Evolutionary conservation across 2,113 vertebrate species (phyloP).

Genomic region (Neolamprologus fasciatus): DNA sequence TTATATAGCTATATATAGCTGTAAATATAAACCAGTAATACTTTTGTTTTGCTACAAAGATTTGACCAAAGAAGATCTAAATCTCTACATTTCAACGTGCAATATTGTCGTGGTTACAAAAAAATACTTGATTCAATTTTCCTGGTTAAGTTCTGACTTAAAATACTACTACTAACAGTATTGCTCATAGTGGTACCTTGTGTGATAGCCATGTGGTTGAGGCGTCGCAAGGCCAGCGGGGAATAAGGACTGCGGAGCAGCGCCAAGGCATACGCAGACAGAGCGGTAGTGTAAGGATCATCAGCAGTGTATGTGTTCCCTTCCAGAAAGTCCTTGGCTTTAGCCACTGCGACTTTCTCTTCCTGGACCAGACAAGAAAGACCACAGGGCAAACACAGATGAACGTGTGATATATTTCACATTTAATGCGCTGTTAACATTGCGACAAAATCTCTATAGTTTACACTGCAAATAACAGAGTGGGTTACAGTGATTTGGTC

Average conservation of each 20-base stretch:
- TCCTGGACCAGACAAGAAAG: conserved; percentile 65
- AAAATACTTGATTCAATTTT: background rate
- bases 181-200: conserved; percentile 69
- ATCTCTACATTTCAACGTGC: background rate
- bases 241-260: conserved; percentile 80
- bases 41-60: background rate
- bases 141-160: background rate
- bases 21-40: background rate
- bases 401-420: background rate
- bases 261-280: conserved; percentile 78
- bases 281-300: conserved; percentile 86
- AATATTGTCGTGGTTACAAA: background rate
- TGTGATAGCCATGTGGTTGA: conserved; percentile 86
- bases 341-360: conserved; percentile 78
- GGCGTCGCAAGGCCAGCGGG: conserved; percentile 66
- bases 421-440: background rate
- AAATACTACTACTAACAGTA: background rate
- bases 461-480: background rate
- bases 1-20: background rate
- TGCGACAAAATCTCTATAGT: background rate
- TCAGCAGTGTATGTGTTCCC: conserved; percentile 77
- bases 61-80: background rate
- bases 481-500: rapidly evolving
- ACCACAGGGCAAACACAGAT: background rate
- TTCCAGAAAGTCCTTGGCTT: conserved; percentile 85